phyloP scores from a whole-genome alignment of 2,797 vertebrate genomes.

The Sphenodon punctatus region DNA sequence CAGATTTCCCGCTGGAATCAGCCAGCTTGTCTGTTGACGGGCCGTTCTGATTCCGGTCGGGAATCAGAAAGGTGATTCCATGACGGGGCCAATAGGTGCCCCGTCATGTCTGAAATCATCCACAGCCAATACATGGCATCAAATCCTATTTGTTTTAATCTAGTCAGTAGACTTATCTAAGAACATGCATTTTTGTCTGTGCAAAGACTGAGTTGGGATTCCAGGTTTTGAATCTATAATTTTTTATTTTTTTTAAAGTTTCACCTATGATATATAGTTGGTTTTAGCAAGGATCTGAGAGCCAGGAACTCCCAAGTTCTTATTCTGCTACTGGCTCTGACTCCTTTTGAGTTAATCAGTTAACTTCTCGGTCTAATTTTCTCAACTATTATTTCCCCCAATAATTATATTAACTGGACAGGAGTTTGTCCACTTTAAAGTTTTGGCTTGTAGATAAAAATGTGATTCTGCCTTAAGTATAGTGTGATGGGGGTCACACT shows the following conservation, averaged over 20 bases:
- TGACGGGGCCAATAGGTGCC: too few species aligned
- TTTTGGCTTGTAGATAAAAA: too few species aligned
- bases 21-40: too few species aligned
- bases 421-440: too few species aligned
- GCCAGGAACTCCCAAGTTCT: not conserved
- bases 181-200: not conserved
- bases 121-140: not conserved
- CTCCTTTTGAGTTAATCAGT: not conserved
- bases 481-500: too few species aligned
- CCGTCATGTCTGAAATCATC: too few species aligned
- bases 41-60: too few species aligned
- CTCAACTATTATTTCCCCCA: not conserved
- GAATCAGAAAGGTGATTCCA: too few species aligned
- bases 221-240: not conserved
- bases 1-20: too few species aligned
- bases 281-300: not conserved
- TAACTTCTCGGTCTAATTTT: not conserved
- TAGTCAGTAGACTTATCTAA: not conserved
- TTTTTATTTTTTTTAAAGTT: too few species aligned
- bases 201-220: not conserved
- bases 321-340: not conserved
- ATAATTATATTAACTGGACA: too few species aligned
- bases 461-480: not conserved
- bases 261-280: too few species aligned
- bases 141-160: not conserved